Conservation (phyloP, 92 coral and sea anemone species). For the Paramuricea clavata region DNA sequence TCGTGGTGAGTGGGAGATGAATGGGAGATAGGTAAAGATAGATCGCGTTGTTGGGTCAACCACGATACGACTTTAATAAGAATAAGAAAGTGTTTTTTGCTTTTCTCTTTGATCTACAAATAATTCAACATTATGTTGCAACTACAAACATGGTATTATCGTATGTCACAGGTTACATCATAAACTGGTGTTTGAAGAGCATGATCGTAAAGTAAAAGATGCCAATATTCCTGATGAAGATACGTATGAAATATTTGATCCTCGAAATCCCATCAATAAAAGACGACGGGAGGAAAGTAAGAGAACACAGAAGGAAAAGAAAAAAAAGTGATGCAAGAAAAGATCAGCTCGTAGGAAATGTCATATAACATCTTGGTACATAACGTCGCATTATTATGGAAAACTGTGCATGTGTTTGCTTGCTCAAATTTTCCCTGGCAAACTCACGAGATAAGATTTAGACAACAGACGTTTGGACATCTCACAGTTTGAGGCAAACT, state of each 20-base stretch:
- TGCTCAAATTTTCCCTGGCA: not conserved
- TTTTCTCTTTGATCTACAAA: too few relatives aligned
- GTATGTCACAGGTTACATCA: slow-evolving; percentile 81
- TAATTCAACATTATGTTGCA: too few relatives aligned
- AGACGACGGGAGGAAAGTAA: slow-evolving; percentile 96
- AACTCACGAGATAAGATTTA: not conserved
- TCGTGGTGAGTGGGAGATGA: too few relatives aligned
- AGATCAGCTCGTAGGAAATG: not conserved
- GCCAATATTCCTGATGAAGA: slow-evolving; percentile 89
- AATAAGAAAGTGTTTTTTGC: too few relatives aligned
- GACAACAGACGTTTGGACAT: too few relatives aligned
- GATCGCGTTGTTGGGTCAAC: too few relatives aligned
- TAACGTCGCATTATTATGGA: too few relatives aligned
- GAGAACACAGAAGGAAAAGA: slow-evolving; percentile 75
- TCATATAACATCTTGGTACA: not conserved
- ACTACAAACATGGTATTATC: too few relatives aligned
- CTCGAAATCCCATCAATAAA: slow-evolving; percentile 95
- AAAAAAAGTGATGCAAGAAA: slow-evolving; percentile 39
- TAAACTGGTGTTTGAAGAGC: slow-evolving; percentile 78
- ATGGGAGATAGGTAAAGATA: too few relatives aligned
- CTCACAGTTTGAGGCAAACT: not conserved
- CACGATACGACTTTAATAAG: too few relatives aligned
- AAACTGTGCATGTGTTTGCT: not conserved
- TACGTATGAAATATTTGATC: slow-evolving; percentile 94
- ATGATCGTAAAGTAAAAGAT: slow-evolving; percentile 78